Conservation (phyloP, 1,140 invertebrate genomes). For the Psix sp. region DNA sequence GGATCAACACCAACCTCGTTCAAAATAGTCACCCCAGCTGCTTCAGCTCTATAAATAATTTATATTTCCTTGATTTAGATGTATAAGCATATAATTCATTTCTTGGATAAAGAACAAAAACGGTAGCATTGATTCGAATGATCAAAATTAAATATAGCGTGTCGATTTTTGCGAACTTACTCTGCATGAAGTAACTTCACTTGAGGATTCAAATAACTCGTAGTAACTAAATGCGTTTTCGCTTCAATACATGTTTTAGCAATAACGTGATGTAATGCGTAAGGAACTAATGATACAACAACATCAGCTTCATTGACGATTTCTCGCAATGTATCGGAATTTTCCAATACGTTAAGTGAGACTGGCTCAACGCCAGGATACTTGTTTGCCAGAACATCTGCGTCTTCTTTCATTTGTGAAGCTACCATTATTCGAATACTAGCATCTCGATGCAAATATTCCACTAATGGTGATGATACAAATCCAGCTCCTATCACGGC, state of each 20-base stretch:
- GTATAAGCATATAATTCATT: too few relatives aligned
- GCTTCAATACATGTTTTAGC: constrained; percentile 92
- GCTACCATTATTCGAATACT: constrained; percentile 90
- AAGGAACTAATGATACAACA: constrained; percentile 94
- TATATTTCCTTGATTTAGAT: too few relatives aligned
- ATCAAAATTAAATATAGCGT: neutral
- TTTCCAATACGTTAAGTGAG: constrained; percentile 88
- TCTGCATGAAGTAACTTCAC: constrained; percentile 87
- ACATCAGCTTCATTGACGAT: constrained; percentile 87
- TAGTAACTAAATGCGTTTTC: constrained; percentile 95
- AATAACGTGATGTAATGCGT: constrained; percentile 89
- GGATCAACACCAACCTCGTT: constrained; percentile 98
- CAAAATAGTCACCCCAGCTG: constrained; percentile 92
- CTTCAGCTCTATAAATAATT: constrained; percentile 81
- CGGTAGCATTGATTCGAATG: neutral
- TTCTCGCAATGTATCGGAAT: constrained; percentile 83
- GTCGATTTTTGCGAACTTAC: constrained; percentile 73
- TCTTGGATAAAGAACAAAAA: constrained; percentile 20
- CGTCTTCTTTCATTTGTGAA: constrained; percentile 91
- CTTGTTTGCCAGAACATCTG: constrained; percentile 86
- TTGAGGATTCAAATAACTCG: constrained; percentile 93
- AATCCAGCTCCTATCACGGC: constrained; percentile 96
- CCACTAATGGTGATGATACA: constrained; percentile 94
- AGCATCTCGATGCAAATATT: constrained; percentile 92
- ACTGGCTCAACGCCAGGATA: constrained; percentile 88